phyloP scores from a whole-genome alignment of 2,113 vertebrate species.

The Hiodon tergisus region DNA sequence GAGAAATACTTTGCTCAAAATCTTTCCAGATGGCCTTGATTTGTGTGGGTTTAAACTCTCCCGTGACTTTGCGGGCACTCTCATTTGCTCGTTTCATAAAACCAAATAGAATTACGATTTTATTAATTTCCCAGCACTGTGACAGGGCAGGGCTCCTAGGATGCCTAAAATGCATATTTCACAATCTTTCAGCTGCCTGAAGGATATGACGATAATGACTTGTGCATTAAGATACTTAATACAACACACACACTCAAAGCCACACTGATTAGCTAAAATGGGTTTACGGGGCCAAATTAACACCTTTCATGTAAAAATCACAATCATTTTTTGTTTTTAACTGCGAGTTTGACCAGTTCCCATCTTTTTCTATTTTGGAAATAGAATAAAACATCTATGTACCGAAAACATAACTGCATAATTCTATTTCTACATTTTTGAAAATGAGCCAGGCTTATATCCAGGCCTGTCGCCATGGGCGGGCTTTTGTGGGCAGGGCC shows the following conservation, averaged over 20 bases:
- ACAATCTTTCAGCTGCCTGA: not conserved
- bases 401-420: too few relatives aligned
- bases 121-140: not conserved
- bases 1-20: constrained; percentile 20
- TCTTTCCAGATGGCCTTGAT: not conserved
- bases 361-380: too few relatives aligned
- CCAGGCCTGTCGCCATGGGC: too few relatives aligned
- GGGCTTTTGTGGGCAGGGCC: too few relatives aligned
- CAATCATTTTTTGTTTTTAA: too few relatives aligned
- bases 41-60: constrained; percentile 4
- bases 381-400: too few relatives aligned
- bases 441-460: too few relatives aligned
- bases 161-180: not conserved
- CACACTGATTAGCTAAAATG: not conserved
- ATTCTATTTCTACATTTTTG: too few relatives aligned
- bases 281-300: too few relatives aligned
- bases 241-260: not conserved
- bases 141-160: not conserved
- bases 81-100: not conserved
- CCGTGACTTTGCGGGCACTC: not conserved
- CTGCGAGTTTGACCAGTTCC: too few relatives aligned
- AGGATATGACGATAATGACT: not conserved
- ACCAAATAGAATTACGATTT: not conserved
- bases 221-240: not conserved
- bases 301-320: too few relatives aligned